A percentile compares a stretch with the other conserved stretches of the same genome.
Evolutionary conservation across 1,140 invertebrate species (phyloP).

Genomic region (Frieseomelitta varia): DNA sequence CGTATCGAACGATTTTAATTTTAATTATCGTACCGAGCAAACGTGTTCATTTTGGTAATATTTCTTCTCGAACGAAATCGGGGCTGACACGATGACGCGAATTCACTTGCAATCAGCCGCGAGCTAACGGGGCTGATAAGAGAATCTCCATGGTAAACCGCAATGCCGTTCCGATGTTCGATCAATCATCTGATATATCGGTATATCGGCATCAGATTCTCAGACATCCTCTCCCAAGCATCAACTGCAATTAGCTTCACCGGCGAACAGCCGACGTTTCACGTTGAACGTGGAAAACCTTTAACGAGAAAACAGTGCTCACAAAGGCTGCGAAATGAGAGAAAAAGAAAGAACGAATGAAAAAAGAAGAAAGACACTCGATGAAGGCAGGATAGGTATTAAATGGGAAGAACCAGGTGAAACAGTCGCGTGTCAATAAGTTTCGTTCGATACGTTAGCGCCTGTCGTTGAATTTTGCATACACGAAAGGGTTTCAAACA

Average conservation of each 20-base stretch:
- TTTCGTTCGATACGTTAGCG: neutral
- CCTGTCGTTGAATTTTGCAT: neutral
- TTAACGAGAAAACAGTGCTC: neutral
- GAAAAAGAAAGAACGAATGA: neutral
- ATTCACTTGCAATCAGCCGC: neutral
- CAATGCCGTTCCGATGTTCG: conserved; percentile 1
- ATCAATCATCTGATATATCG: neutral
- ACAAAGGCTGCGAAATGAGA: neutral
- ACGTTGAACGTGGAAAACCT: neutral
- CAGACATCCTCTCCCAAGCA: neutral
- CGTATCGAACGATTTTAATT: too few relatives aligned
- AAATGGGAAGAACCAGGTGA: neutral
- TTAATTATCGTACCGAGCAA: too few relatives aligned
- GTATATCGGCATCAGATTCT: neutral
- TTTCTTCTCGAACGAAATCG: too few relatives aligned
- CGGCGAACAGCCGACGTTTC: neutral
- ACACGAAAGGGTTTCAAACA: neutral
- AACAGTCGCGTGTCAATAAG: neutral
- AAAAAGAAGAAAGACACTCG: neutral
- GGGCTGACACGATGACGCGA: neutral
- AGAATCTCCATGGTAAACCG: neutral
- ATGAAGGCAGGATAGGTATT: neutral
- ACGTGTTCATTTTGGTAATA: too few relatives aligned
- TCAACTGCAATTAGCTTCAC: conserved; percentile 13
- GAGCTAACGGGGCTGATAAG: neutral